Conservation (phyloP, 2,113 vertebrate species). For the Eidolon helvum region DNA sequence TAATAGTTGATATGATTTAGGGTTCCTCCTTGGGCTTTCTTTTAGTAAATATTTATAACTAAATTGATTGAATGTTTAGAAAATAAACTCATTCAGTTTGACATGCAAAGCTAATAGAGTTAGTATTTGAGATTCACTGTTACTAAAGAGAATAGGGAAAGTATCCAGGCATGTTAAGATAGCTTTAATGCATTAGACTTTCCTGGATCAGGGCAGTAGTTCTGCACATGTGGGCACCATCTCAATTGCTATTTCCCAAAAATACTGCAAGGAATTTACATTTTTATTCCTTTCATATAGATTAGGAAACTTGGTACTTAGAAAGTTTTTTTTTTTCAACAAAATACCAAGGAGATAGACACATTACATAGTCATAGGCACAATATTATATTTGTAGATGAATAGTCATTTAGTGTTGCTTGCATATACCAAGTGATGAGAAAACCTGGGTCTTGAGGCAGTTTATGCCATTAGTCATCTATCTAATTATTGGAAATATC, state of each 20-base stretch:
- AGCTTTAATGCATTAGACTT: neutral
- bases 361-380: neutral
- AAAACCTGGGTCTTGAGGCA: neutral
- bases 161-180: neutral
- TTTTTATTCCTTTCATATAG: neutral
- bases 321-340: neutral
- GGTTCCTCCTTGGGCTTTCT: rapidly evolving
- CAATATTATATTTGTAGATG: neutral
- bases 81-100: neutral
- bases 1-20: neutral
- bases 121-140: neutral
- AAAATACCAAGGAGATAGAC: neutral
- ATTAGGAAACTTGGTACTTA: neutral
- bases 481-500: neutral
- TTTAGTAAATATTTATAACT: neutral
- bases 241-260: neutral
- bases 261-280: neutral
- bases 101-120: neutral
- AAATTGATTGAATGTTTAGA: neutral
- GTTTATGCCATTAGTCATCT: neutral
- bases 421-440: neutral
- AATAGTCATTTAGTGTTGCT: neutral
- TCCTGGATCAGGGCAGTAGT: neutral
- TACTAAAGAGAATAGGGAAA: neutral
- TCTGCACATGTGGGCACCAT: neutral